Evolutionary conservation across 35 echinoderm and acorn worm genomes (phyloP).

Genomic region (Diadema setosum): DNA sequence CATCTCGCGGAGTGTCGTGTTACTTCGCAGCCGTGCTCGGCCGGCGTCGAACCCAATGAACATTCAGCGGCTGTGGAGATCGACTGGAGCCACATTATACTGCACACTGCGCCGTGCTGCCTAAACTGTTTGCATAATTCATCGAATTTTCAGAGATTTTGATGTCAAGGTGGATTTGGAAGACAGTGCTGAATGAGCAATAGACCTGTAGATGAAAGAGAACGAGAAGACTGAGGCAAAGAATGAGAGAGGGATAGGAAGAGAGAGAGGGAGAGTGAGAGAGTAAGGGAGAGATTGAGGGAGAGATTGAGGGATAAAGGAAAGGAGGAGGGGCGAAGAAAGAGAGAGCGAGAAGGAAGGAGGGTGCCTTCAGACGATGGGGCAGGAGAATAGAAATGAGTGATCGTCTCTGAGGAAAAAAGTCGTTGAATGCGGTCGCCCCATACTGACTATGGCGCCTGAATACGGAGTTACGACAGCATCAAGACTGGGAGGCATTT

Average conservation of each 20-base stretch:
- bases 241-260: not conserved
- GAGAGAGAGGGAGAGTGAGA: not conserved
- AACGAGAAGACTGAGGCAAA: not conserved
- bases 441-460: too few relatives aligned
- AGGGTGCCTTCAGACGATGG: too few relatives aligned
- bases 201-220: not conserved
- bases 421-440: too few relatives aligned
- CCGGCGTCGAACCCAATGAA: not conserved
- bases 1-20: not conserved
- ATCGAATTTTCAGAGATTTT: not conserved
- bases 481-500: too few relatives aligned
- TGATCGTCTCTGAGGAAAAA: too few relatives aligned
- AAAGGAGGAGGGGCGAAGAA: not conserved
- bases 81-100: not conserved
- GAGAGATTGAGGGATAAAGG: not conserved
- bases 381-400: too few relatives aligned
- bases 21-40: not conserved
- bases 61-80: not conserved
- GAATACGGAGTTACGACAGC: too few relatives aligned
- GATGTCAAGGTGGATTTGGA: not conserved
- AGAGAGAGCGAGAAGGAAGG: not conserved
- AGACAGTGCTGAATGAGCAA: too few relatives aligned
- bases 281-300: not conserved
- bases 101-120: not conserved
- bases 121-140: slow-evolving; percentile 8